Conservation (phyloP, 2,113 vertebrate genomes). For the Neolamprologus variostigma region DNA sequence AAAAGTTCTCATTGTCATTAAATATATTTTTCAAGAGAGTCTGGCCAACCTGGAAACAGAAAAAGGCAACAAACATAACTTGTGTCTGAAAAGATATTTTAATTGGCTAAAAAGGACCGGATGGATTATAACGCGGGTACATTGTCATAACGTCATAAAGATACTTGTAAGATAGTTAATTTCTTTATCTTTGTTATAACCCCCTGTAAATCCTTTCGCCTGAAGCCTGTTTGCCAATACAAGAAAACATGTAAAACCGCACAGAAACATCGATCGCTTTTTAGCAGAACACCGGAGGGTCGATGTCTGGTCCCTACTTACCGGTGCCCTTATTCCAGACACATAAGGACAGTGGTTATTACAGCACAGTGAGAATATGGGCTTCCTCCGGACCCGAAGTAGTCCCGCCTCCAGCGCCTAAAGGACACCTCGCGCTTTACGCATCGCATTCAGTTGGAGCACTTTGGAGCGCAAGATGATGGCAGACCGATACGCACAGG, state of each 20-base stretch:
- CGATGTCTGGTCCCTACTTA: not conserved
- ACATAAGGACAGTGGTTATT: not conserved
- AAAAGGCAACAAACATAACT: not conserved
- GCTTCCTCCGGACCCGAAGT: not conserved
- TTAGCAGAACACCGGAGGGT: not conserved
- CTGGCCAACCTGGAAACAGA: not conserved
- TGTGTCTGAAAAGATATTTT: not conserved
- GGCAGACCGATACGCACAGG: not conserved
- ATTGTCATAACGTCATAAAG: not conserved
- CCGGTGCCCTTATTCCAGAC: not conserved
- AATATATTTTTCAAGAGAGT: not conserved
- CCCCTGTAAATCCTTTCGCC: not conserved
- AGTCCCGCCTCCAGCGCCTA: slow-evolving; percentile 49
- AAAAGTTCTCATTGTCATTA: not conserved
- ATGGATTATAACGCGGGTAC: not conserved
- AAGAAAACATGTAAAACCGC: not conserved
- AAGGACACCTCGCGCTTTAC: slow-evolving; percentile 23
- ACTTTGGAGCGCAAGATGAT: not conserved
- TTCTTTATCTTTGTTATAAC: not conserved
- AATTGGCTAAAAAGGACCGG: not conserved
- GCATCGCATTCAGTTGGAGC: not conserved
- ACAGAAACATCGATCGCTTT: not conserved
- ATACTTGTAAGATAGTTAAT: not conserved
- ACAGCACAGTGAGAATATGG: not conserved
- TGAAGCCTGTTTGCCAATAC: not conserved